A percentile compares a stretch with the other conserved stretches of the same genome.
These are phyloP conservation scores for Odontothrips loti DNA, from an alignment of 2,888 invertebrate genomes.

Conservation along the genomic window DNA sequence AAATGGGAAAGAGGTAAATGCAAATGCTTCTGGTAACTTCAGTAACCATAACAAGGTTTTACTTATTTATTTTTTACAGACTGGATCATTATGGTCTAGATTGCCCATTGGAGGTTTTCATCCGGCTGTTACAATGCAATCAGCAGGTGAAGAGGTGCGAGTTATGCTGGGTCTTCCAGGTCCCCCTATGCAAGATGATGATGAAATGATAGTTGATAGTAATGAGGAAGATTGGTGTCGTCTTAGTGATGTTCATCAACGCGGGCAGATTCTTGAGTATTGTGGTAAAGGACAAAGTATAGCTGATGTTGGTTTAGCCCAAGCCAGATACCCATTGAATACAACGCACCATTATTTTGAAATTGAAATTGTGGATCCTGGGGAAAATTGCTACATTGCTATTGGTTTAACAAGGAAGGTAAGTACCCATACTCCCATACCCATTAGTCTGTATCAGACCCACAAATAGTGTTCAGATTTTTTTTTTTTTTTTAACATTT, in stretches of 20 bases:
- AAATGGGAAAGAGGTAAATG: slow-evolving; percentile 49
- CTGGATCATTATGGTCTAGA: slow-evolving; percentile 37
- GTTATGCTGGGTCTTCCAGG: slow-evolving; percentile 34
- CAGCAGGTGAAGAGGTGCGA: slow-evolving; percentile 48
- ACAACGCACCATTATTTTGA: slow-evolving; percentile 54
- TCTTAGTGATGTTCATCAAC: slow-evolving; percentile 46
- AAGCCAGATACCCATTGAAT: slow-evolving; percentile 50
- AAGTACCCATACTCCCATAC: slow-evolving; percentile 32
- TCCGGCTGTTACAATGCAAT: slow-evolving; percentile 49
- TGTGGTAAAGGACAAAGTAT: slow-evolving; percentile 51
- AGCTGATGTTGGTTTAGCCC: slow-evolving; percentile 53
- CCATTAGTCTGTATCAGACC: slow-evolving; percentile 11
- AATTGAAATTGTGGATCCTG: slow-evolving; percentile 53
- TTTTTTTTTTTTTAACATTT: slow-evolving; percentile 29
- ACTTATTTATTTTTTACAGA: slow-evolving; percentile 32
- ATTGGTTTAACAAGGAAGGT: slow-evolving; percentile 53
- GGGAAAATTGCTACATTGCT: slow-evolving; percentile 53
- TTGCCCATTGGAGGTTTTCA: slow-evolving; percentile 45
- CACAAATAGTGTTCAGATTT: slow-evolving; percentile 17
- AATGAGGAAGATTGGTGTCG: slow-evolving; percentile 52
- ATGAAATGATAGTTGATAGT: slow-evolving; percentile 51
- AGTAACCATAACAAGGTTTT: not conserved
- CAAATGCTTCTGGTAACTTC: not conserved
- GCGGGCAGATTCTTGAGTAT: slow-evolving; percentile 49
- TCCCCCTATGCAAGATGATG: slow-evolving; percentile 42